A percentile compares a stretch with the other conserved stretches of the same genome.
Conservation (phyloP, 1,140 invertebrate species). For the Drosophila kikkawai region DNA sequence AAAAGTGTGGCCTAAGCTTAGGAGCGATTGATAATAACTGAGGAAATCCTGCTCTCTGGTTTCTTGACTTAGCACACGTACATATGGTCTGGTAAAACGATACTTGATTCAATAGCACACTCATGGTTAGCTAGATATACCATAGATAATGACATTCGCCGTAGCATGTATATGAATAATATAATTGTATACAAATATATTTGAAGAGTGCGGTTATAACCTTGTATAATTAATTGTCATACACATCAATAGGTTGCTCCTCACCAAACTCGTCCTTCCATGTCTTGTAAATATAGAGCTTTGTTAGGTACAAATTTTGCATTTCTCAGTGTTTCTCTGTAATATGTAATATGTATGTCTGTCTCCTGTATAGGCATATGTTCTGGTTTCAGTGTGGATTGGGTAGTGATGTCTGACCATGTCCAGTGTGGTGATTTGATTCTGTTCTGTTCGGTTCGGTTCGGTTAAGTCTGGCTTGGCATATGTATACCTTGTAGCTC, state of each 20-base stretch:
- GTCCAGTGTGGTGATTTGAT: slow-evolving; percentile 3
- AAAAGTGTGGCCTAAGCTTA: slow-evolving; percentile 27
- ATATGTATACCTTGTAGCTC: slow-evolving; percentile 76
- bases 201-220: slow-evolving; percentile 51
- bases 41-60: slow-evolving; percentile 32
- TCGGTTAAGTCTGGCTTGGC: slow-evolving; percentile 41
- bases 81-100: slow-evolving; percentile 80
- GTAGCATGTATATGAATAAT: slow-evolving; percentile 56
- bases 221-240: slow-evolving; percentile 82
- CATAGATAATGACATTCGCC: slow-evolving; percentile 49
- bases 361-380: slow-evolving; percentile 29
- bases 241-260: slow-evolving; percentile 71
- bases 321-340: slow-evolving; percentile 30
- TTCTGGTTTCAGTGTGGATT: not conserved
- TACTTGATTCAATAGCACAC: slow-evolving; percentile 48
- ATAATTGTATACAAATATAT: slow-evolving; percentile 76
- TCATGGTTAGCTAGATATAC: slow-evolving; percentile 41
- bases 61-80: slow-evolving; percentile 44
- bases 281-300: slow-evolving; percentile 73
- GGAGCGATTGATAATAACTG: slow-evolving; percentile 39
- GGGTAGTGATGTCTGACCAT: slow-evolving; percentile 8
- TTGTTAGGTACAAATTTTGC: slow-evolving; percentile 74
- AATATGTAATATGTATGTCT: not conserved
- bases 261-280: slow-evolving; percentile 28
- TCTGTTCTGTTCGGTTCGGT: slow-evolving; percentile 9